These are phyloP conservation scores for Grus americana DNA, from an alignment of 2,113 vertebrate species.

Conservation along the genomic window DNA sequence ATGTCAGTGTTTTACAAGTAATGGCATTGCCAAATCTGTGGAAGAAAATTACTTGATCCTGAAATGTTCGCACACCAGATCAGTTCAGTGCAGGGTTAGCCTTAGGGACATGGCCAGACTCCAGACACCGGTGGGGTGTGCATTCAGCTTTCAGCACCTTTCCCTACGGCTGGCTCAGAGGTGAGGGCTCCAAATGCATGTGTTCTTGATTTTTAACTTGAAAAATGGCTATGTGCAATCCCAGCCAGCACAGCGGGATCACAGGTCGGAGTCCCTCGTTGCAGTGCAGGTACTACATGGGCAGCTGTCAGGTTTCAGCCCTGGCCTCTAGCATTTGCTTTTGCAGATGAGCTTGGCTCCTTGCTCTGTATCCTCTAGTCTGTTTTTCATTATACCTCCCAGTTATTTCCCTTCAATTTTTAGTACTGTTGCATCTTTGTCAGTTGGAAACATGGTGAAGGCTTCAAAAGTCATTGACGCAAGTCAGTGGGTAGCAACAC, in stretches of 20 bases:
- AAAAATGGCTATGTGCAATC: background rate
- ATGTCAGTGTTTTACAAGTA: background rate
- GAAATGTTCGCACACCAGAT: background rate
- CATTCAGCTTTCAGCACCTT: background rate
- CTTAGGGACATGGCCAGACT: background rate
- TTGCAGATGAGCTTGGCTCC: background rate
- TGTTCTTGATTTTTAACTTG: background rate
- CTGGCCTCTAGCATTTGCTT: background rate
- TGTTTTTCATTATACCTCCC: background rate
- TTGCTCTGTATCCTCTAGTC: background rate
- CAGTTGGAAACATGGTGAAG: background rate
- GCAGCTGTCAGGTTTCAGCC: background rate
- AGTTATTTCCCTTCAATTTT: background rate
- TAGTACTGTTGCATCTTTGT: background rate
- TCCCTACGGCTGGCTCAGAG: background rate
- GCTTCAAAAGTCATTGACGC: background rate
- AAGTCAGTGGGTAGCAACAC: background rate
- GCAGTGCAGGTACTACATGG: background rate
- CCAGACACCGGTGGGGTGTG: background rate
- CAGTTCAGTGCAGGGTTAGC: background rate
- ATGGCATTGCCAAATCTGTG: background rate
- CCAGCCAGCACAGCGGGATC: background rate
- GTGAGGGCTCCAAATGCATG: background rate
- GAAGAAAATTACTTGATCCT: background rate
- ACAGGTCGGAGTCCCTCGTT: accelerated